These are phyloP conservation scores for Prosapia bicincta DNA, from an alignment of 2,888 invertebrate genomes.

Conservation along the genomic window DNA sequence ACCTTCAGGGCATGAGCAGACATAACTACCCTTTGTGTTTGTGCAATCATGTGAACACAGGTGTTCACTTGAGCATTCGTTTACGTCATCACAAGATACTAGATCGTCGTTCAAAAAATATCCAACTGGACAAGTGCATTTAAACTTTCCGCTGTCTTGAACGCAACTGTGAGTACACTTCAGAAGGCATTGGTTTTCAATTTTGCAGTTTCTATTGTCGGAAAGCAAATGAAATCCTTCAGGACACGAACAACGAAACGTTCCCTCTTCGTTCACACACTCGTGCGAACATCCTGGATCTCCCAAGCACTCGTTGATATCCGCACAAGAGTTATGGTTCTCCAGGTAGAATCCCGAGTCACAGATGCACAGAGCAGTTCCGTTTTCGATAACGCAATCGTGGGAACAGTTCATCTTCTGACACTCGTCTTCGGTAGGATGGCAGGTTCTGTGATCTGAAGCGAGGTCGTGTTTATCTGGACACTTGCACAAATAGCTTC, in stretches of 20 bases:
- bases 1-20: conserved; percentile 70
- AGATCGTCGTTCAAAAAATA: background rate
- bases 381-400: conserved; percentile 49
- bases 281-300: conserved; percentile 46
- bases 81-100: background rate
- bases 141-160: conserved; percentile 55
- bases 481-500: conserved; percentile 73
- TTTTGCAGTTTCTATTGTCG: conserved; percentile 14
- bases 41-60: conserved; percentile 49
- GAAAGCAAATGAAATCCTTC: background rate
- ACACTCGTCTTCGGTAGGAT: conserved; percentile 54
- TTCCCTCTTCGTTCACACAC: conserved; percentile 20
- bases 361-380: conserved; percentile 51
- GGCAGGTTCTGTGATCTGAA: conserved; percentile 63
- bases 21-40: conserved; percentile 67
- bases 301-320: conserved; percentile 77
- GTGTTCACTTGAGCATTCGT: conserved; percentile 8
- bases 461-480: conserved; percentile 69
- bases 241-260: conserved; percentile 13
- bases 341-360: conserved; percentile 68
- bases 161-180: conserved; percentile 62
- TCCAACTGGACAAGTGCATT: conserved; percentile 6
- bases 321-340: conserved; percentile 63
- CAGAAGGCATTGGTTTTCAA: background rate
- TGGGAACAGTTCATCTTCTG: conserved; percentile 54